Percentiles rank a stretch among this genome's conserved stretches.
phyloP scores from a whole-genome alignment of 2,888 invertebrate genomes.

The Chymomyza amoena region DNA sequence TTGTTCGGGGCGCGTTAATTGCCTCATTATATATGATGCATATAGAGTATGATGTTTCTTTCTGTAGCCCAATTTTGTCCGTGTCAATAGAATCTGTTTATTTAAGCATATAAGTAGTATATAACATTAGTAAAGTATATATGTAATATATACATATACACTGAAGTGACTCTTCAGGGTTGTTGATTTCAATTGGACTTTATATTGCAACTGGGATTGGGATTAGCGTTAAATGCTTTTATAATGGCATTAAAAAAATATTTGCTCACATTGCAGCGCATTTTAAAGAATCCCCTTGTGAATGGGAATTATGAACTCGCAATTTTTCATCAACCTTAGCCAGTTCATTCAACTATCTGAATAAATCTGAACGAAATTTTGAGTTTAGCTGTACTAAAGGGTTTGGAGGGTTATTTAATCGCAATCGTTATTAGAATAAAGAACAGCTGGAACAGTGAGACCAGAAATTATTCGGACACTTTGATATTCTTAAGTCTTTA shows the following conservation, averaged over 20 bases:
- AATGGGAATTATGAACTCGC: too few species aligned
- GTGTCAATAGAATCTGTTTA: not conserved
- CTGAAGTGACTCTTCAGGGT: not conserved
- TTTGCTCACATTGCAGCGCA: too few species aligned
- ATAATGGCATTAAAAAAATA: not conserved
- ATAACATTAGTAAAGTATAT: not conserved
- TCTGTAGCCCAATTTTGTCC: not conserved
- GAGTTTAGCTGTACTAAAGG: too few species aligned
- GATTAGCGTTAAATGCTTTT: not conserved
- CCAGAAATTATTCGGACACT: too few species aligned
- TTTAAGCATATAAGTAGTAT: not conserved
- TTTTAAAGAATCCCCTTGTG: too few species aligned
- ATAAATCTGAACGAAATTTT: too few species aligned
- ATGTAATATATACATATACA: not conserved
- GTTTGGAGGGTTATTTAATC: too few species aligned
- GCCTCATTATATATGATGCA: not conserved
- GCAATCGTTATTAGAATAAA: too few species aligned
- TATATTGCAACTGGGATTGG: not conserved
- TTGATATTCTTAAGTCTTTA: too few species aligned
- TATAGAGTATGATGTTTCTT: not conserved
- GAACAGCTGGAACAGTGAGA: too few species aligned
- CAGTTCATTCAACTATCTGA: too few species aligned
- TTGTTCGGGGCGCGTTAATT: not conserved
- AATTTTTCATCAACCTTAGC: too few species aligned
- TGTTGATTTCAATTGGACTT: not conserved